Percentiles rank a stretch among this genome's conserved stretches.
Evolutionary conservation across 2,113 vertebrate genomes (phyloP).

Genomic region (Myiagra hebetior): DNA sequence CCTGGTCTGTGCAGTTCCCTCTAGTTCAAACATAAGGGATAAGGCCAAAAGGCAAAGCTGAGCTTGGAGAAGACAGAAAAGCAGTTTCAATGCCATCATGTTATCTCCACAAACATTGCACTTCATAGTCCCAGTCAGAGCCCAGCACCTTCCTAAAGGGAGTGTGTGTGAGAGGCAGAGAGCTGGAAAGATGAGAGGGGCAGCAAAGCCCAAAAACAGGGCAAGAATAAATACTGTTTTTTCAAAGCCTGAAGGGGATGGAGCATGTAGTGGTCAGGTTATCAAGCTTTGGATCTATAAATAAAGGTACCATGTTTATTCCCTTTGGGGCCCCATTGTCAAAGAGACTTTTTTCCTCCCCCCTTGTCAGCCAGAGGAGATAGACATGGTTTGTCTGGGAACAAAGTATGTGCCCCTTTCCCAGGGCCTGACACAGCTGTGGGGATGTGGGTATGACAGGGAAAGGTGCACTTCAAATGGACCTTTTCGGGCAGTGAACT

Average conservation of each 20-base stretch:
- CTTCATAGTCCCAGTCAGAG: neutral
- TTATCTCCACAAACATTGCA: neutral
- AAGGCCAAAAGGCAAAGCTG: neutral
- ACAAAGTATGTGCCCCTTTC: neutral
- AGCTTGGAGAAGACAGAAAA: neutral
- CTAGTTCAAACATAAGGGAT: neutral
- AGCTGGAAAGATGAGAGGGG: neutral
- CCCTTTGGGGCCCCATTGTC: neutral
- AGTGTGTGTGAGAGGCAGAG: neutral
- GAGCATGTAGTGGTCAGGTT: neutral
- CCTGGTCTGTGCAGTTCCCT: neutral
- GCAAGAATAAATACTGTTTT: neutral
- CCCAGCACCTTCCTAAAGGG: neutral
- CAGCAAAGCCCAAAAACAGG: neutral
- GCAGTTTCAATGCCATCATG: neutral
- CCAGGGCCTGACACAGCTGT: neutral
- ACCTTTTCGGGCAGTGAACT: conserved; percentile 8
- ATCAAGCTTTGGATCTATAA: conserved; percentile 27
- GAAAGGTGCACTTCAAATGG: conserved; percentile 1
- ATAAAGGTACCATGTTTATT: conserved; percentile 33
- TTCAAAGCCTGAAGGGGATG: neutral
- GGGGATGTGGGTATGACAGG: conserved; percentile 8
- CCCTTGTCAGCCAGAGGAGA: neutral
- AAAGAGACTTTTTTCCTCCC: neutral
- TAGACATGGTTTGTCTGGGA: neutral